phyloP scores from a whole-genome alignment of 2,888 invertebrate species.

The Deilephila porcellus region DNA sequence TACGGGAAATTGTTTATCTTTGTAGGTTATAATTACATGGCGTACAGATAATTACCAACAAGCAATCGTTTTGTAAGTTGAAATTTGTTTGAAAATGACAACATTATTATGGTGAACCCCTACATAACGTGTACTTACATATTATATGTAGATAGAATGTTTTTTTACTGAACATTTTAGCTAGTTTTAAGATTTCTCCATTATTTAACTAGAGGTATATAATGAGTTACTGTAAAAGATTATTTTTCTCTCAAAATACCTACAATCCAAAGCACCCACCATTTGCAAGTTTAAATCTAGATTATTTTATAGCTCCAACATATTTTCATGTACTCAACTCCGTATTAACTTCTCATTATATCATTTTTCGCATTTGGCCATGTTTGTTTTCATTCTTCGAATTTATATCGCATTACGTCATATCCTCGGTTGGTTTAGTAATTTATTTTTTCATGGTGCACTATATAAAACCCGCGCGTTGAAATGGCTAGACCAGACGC shows the following conservation, averaged over 20 bases:
- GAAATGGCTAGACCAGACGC: slow-evolving; percentile 25
- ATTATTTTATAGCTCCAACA: not conserved
- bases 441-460: slow-evolving; percentile 29
- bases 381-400: slow-evolving; percentile 23
- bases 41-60: slow-evolving; percentile 23
- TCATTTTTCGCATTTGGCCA: slow-evolving; percentile 26
- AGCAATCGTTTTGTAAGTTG: not conserved
- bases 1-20: slow-evolving; percentile 40
- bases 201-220: too few relatives aligned
- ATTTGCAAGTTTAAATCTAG: too few relatives aligned
- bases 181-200: too few relatives aligned
- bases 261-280: too few relatives aligned
- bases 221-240: too few relatives aligned
- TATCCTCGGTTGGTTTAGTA: slow-evolving; percentile 26
- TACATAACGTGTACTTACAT: too few relatives aligned
- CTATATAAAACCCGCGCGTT: slow-evolving; percentile 27
- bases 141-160: too few relatives aligned
- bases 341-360: slow-evolving; percentile 10
- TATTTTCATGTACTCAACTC: not conserved
- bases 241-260: too few relatives aligned
- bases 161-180: too few relatives aligned
- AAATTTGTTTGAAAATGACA: not conserved
- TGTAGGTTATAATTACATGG: slow-evolving; percentile 8
- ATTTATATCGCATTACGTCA: slow-evolving; percentile 30
- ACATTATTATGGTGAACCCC: not conserved